Conservation (phyloP, 1,140 invertebrate genomes). For the Arctopsyche grandis region DNA sequence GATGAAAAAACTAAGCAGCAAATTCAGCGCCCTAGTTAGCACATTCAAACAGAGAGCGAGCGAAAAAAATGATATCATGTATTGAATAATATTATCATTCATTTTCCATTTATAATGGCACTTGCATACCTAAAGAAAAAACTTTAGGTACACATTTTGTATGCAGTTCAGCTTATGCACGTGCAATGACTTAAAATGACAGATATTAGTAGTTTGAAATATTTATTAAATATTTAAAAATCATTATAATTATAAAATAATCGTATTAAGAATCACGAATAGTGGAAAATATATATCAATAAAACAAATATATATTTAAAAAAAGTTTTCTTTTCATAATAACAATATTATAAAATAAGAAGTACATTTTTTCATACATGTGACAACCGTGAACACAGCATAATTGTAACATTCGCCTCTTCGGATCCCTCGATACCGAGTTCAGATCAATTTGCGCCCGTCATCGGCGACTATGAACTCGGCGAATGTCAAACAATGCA, state of each 20-base stretch:
- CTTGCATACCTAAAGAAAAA: no score
- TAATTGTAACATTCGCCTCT: no score
- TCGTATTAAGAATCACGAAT: conserved; percentile 25
- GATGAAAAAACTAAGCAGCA: conserved; percentile 33
- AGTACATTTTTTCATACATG: conserved; percentile 31
- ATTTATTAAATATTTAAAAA: conserved; percentile 47
- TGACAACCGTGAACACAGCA: conserved; percentile 28
- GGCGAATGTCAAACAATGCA: background rate
- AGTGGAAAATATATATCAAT: conserved; percentile 31
- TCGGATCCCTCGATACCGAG: no score
- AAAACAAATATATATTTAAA: conserved; percentile 32
- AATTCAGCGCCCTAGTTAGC: conserved; percentile 43
- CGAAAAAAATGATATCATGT: conserved; percentile 9
- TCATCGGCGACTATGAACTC: background rate
- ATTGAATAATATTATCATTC: background rate
- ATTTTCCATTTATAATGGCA: no score
- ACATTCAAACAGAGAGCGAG: conserved; percentile 43
- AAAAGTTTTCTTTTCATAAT: conserved; percentile 26
- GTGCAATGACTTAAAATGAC: no score
- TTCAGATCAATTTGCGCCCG: no score
- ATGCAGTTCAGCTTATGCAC: no score
- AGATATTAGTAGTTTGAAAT: background rate
- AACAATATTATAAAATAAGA: conserved; percentile 14
- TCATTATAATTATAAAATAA: conserved; percentile 45
- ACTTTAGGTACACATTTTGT: no score